Conservation (phyloP, 2,797 vertebrate genomes). For the Yasuhikotakia modesta region DNA sequence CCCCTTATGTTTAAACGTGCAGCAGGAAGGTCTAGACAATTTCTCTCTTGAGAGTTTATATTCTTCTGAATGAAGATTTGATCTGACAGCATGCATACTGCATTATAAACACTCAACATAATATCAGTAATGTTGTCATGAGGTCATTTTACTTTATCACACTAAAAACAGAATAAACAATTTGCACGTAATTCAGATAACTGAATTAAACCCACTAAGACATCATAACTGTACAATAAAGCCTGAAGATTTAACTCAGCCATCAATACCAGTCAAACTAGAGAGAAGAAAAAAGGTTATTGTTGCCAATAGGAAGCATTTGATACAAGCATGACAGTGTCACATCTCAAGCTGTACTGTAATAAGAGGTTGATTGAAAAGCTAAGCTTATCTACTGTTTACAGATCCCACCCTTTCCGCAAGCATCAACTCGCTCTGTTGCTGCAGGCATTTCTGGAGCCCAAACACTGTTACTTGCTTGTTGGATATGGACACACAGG, state of each 20-base stretch:
- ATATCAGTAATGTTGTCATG: background rate
- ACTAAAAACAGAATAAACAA: background rate
- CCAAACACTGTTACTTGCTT: background rate
- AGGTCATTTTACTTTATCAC: background rate
- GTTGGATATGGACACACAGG: background rate
- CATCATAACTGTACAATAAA: background rate
- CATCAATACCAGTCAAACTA: background rate
- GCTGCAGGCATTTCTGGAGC: slow-evolving; percentile 5
- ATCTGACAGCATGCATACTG: background rate
- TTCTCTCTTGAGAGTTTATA: background rate
- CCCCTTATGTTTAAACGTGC: background rate
- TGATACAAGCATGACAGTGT: slow-evolving; percentile 28
- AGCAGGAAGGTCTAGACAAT: background rate
- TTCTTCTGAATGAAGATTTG: background rate
- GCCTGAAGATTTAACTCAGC: background rate
- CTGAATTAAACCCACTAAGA: background rate
- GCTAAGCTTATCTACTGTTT: slow-evolving; percentile 71
- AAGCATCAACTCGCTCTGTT: slow-evolving; percentile 47
- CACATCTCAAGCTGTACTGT: slow-evolving; percentile 40
- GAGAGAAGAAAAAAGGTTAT: slow-evolving; percentile 18
- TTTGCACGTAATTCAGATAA: background rate
- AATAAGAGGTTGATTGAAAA: slow-evolving; percentile 53
- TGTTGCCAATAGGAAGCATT: slow-evolving; percentile 10
- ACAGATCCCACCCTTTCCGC: slow-evolving; percentile 76
- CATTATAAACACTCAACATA: background rate